Conservation (phyloP, 2,797 vertebrate genomes). For the Lemur catta region DNA sequence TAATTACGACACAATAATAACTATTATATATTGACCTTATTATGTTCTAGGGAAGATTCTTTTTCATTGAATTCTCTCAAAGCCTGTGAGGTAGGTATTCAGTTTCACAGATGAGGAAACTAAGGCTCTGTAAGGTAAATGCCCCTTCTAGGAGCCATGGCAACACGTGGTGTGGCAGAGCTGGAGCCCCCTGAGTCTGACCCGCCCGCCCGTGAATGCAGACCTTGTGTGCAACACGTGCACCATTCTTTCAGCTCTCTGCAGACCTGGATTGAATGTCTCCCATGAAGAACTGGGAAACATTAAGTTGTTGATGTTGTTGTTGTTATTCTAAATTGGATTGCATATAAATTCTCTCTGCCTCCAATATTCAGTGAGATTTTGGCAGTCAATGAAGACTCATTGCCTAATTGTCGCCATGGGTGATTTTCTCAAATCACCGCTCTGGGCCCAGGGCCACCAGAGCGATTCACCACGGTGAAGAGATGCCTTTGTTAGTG, state of each 20-base stretch:
- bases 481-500: conserved; percentile 30
- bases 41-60: neutral
- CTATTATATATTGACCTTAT: neutral
- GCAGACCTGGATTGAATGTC: neutral
- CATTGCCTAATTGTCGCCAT: neutral
- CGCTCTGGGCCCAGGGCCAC: conserved; percentile 40
- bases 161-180: too few relatives aligned
- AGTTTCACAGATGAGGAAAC: neutral
- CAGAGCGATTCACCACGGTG: neutral
- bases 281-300: neutral
- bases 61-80: neutral
- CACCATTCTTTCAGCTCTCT: neutral
- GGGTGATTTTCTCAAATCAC: conserved; percentile 52
- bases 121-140: neutral
- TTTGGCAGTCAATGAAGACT: conserved; percentile 28
- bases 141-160: neutral
- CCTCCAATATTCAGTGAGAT: neutral
- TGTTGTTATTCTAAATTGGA: conserved; percentile 30
- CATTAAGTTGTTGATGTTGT: neutral
- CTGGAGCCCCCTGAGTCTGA: neutral
- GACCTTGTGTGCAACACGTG: neutral
- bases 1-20: too few relatives aligned
- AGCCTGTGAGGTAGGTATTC: neutral
- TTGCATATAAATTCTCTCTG: neutral
- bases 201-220: neutral